phyloP scores from a whole-genome alignment of 2,113 vertebrate genomes.

The Corvus cornix region DNA sequence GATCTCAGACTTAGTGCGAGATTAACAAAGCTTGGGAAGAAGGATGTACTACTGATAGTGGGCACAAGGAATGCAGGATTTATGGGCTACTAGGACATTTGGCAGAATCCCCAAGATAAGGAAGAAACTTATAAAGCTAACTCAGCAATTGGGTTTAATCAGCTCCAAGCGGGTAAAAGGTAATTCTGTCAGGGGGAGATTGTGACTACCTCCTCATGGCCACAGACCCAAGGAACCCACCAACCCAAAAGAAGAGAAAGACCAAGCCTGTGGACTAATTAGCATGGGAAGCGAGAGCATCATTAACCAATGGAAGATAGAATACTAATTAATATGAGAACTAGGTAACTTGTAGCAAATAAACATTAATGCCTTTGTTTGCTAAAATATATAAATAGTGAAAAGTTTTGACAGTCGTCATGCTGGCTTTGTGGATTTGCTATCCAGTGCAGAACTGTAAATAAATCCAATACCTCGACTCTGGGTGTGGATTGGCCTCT shows the following conservation, averaged over 20 bases:
- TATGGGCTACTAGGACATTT: neutral
- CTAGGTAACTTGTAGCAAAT: neutral
- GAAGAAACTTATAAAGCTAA: neutral
- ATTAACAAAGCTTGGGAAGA: neutral
- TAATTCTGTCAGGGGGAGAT: neutral
- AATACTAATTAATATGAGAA: neutral
- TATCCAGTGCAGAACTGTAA: neutral
- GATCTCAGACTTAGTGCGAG: neutral
- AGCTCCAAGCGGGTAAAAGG: neutral
- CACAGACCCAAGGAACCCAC: neutral
- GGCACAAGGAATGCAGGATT: neutral
- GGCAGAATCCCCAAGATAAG: neutral
- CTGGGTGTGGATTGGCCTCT: neutral
- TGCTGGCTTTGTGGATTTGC: neutral
- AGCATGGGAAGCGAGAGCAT: neutral
- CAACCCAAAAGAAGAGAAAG: neutral
- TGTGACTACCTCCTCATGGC: neutral
- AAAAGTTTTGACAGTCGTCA: neutral
- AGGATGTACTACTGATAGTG: neutral
- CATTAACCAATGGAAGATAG: neutral
- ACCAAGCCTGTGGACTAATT: neutral
- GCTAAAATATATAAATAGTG: neutral
- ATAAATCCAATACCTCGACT: neutral
- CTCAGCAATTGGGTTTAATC: neutral
- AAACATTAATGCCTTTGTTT: neutral